Conservation (phyloP, 2,113 vertebrate genomes). For the Aramus guarauna region DNA sequence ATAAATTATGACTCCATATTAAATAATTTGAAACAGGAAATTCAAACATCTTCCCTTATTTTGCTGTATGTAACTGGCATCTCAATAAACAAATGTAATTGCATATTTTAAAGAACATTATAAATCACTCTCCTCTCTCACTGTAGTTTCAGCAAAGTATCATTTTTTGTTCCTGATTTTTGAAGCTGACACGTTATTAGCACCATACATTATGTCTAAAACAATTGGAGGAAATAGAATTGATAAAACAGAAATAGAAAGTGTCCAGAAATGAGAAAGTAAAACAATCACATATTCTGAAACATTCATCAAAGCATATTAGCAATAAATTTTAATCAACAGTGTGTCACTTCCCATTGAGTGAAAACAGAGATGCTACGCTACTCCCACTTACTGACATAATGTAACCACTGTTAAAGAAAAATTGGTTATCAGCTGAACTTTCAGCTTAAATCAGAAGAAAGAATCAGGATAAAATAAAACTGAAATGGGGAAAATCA, state of each 20-base stretch:
- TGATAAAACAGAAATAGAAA: constrained; percentile 50
- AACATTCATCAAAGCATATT: constrained; percentile 48
- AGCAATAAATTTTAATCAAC: constrained; percentile 63
- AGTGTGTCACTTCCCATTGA: constrained; percentile 36
- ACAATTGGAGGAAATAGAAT: constrained; percentile 18
- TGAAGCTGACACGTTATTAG: constrained; percentile 27
- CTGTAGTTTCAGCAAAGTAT: not conserved
- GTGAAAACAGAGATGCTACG: not conserved
- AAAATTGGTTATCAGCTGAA: constrained; percentile 11
- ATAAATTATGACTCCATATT: not conserved
- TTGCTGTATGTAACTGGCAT: not conserved
- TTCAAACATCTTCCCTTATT: not conserved
- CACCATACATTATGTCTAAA: constrained; percentile 19
- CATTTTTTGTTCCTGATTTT: constrained; percentile 25
- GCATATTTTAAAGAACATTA: not conserved
- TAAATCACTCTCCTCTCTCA: constrained; percentile 11
- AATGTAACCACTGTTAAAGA: not conserved
- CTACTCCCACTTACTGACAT: not conserved
- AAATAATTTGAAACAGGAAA: constrained; percentile 8
- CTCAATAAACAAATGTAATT: constrained; percentile 38
- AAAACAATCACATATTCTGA: constrained; percentile 40
- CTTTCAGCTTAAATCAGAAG: not conserved
- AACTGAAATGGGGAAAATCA: not conserved
- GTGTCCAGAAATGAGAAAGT: constrained; percentile 10
- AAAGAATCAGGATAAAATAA: not conserved